A percentile compares a stretch with the other conserved stretches of the same genome.
phyloP scores from a whole-genome alignment of 2,113 vertebrate species.

The Falco punctatus region DNA sequence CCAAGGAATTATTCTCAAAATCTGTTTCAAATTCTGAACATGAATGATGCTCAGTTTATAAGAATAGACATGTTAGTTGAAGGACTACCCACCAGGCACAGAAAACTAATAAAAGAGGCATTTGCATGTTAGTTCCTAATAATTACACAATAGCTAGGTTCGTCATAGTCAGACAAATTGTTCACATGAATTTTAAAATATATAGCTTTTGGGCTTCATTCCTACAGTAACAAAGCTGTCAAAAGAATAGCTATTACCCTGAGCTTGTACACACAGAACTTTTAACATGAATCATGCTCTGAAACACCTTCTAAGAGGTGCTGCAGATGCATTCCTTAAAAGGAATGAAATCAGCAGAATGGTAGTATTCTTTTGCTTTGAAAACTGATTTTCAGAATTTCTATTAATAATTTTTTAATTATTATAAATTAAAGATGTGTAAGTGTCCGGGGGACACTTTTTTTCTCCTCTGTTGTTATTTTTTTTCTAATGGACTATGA shows the following conservation, averaged over 20 bases:
- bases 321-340: neutral
- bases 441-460: neutral
- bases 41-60: neutral
- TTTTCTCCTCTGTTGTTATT: neutral
- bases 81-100: neutral
- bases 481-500: neutral
- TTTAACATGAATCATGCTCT: neutral
- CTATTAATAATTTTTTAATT: neutral
- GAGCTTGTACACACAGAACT: neutral
- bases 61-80: rapidly evolving
- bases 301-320: neutral
- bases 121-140: neutral
- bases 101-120: neutral
- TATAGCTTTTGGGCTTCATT: neutral
- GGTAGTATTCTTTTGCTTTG: neutral
- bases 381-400: neutral
- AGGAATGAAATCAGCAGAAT: neutral
- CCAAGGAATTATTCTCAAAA: neutral
- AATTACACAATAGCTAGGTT: neutral
- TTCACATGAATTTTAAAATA: neutral
- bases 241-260: neutral
- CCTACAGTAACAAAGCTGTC: neutral
- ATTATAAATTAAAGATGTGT: neutral
- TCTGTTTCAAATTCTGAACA: neutral
- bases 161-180: neutral